A percentile compares a stretch with the other conserved stretches of the same genome.
phyloP scores from a whole-genome alignment of 1,140 invertebrate genomes.

The Heliconius congener region DNA sequence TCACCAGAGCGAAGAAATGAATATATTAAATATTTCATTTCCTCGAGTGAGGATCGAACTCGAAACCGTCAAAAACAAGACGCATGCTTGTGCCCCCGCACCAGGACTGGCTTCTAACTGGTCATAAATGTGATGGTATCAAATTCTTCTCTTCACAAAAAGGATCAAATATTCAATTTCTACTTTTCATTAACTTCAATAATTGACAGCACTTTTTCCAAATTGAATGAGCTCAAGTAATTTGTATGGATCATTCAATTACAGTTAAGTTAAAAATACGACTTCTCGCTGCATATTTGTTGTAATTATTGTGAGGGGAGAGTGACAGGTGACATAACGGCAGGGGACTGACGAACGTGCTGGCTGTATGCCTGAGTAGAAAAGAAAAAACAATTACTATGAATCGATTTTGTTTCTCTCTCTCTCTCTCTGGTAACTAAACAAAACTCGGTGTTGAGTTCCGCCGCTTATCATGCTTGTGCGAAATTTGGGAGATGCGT shows the following conservation, averaged over 20 bases:
- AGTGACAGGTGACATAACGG: constrained; percentile 18
- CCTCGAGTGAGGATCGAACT: too few species aligned
- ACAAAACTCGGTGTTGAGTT: not conserved
- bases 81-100: too few species aligned
- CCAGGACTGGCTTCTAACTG: too few species aligned
- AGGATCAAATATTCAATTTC: too few species aligned
- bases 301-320: constrained; percentile 18
- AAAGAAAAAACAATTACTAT: not conserved
- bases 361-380: not conserved
- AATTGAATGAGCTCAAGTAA: constrained; percentile 18
- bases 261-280: constrained; percentile 14
- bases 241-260: constrained; percentile 36
- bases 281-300: constrained; percentile 13
- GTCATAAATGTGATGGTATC: too few species aligned
- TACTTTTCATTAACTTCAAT: not conserved
- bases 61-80: too few species aligned
- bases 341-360: not conserved
- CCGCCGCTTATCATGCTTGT: not conserved
- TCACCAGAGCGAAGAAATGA: too few species aligned
- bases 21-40: too few species aligned
- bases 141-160: too few species aligned
- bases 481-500: too few species aligned
- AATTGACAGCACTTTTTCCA: not conserved
- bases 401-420: too few species aligned
- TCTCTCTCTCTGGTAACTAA: too few species aligned